Evolutionary conservation across 2,113 vertebrate genomes (phyloP).

Genomic region (Corythornis madagascariensis): DNA sequence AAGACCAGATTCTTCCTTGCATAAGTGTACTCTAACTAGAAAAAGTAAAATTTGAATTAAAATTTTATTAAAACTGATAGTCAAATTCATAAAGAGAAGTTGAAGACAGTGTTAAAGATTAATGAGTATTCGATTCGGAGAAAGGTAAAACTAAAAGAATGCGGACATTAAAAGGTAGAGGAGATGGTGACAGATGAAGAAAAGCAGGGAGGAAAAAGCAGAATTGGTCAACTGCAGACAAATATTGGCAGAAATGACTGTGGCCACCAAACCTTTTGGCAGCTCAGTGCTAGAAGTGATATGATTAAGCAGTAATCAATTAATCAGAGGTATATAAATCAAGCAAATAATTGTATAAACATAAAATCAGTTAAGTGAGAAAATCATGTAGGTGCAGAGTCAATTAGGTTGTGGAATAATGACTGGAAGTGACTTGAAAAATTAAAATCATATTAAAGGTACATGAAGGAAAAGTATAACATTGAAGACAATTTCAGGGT

Average conservation of each 20-base stretch:
- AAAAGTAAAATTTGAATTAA: neutral
- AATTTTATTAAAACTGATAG: neutral
- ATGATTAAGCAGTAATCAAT: neutral
- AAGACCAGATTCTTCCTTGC: neutral
- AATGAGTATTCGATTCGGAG: neutral
- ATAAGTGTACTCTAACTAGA: neutral
- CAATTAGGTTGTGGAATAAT: neutral
- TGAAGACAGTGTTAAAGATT: neutral
- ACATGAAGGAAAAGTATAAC: no score
- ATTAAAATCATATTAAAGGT: no score
- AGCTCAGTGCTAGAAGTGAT: neutral
- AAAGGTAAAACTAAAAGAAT: neutral
- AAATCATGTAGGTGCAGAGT: slow-evolving; percentile 1
- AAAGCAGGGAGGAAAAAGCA: neutral
- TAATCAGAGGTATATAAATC: slow-evolving; percentile 24
- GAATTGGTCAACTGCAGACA: neutral
- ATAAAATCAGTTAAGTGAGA: slow-evolving; percentile 24
- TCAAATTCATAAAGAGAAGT: neutral
- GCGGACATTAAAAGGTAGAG: neutral
- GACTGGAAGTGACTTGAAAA: no score
- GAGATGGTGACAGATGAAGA: neutral
- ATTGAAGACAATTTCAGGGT: no score
- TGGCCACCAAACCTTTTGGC: neutral
- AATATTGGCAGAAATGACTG: neutral
- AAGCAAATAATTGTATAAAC: slow-evolving; percentile 47